phyloP scores from a whole-genome alignment of 2,797 vertebrate species.

The Xenopus petersii region DNA sequence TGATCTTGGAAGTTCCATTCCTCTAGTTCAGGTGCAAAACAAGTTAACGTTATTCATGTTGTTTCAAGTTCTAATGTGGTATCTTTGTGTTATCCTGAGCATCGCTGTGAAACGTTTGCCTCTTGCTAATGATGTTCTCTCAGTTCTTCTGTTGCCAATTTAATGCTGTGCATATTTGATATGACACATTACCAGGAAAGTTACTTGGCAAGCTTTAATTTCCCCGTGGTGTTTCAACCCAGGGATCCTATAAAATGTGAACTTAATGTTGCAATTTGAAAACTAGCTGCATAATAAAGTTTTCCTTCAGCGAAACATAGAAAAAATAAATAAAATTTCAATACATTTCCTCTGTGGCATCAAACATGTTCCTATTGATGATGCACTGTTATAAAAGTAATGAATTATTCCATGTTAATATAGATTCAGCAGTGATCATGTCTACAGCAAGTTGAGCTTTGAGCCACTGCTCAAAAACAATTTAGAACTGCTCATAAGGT shows the following conservation, averaged over 20 bases:
- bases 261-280: slow-evolving; percentile 36
- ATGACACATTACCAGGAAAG: slow-evolving; percentile 39
- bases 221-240: neutral
- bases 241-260: slow-evolving; percentile 30
- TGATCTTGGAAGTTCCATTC: neutral
- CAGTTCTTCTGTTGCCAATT: slow-evolving; percentile 32
- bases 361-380: too few species aligned
- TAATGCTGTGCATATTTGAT: slow-evolving; percentile 27
- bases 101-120: slow-evolving; percentile 15
- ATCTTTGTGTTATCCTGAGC: slow-evolving; percentile 24
- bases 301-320: too few species aligned
- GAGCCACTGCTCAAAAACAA: too few species aligned
- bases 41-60: slow-evolving; percentile 2
- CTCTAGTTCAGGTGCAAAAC: neutral
- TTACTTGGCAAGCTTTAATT: neutral
- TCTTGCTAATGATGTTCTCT: slow-evolving; percentile 21
- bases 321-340: too few species aligned
- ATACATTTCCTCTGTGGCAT: too few species aligned
- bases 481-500: too few species aligned
- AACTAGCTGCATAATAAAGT: neutral
- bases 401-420: too few species aligned
- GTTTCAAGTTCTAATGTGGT: slow-evolving; percentile 25
- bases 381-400: too few species aligned
- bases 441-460: too few species aligned
- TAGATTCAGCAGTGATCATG: too few species aligned